Evolutionary conservation across 2,113 vertebrate genomes (phyloP).

Genomic region (Hippocampus barbouri): DNA sequence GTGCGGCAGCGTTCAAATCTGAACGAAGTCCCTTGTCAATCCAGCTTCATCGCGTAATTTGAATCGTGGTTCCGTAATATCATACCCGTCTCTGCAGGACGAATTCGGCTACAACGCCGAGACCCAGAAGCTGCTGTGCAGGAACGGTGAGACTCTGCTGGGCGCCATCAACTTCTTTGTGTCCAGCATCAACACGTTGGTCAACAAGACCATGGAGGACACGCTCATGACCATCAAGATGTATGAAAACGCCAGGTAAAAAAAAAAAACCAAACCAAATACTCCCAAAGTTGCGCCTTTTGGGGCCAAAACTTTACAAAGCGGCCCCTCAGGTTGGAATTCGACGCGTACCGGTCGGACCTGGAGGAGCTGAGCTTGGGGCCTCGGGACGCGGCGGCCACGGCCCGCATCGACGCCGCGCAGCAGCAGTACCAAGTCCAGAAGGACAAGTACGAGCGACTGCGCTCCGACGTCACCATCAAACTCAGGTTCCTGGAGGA

Average conservation of each 20-base stretch:
- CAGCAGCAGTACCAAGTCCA: slow-evolving; percentile 90
- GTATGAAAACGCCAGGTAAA: slow-evolving; percentile 90
- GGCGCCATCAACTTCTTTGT: slow-evolving; percentile 97
- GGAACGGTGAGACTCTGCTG: slow-evolving; percentile 92
- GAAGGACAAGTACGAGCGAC: slow-evolving; percentile 90
- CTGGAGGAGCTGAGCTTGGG: slow-evolving; percentile 92
- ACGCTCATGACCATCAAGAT: slow-evolving; percentile 93
- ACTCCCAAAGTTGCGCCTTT: neutral
- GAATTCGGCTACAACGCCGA: slow-evolving; percentile 98
- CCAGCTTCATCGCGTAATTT: no score
- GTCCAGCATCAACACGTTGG: slow-evolving; percentile 94
- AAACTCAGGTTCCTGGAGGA: slow-evolving; percentile 98
- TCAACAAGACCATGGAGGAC: slow-evolving; percentile 98
- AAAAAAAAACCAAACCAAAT: neutral
- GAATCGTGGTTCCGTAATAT: neutral
- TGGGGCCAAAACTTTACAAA: neutral
- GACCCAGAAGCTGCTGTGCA: slow-evolving; percentile 94
- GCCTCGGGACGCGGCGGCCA: slow-evolving; percentile 80
- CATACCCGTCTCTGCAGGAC: slow-evolving; percentile 70
- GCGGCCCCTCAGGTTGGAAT: slow-evolving; percentile 80
- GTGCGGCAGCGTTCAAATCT: no score
- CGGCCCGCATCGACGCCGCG: slow-evolving; percentile 83
- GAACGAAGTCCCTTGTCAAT: no score
- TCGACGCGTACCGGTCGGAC: slow-evolving; percentile 91
- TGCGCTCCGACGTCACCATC: slow-evolving; percentile 88